These are phyloP conservation scores for Melipona bicolor DNA, from an alignment of 2,888 invertebrate genomes.

Conservation along the genomic window DNA sequence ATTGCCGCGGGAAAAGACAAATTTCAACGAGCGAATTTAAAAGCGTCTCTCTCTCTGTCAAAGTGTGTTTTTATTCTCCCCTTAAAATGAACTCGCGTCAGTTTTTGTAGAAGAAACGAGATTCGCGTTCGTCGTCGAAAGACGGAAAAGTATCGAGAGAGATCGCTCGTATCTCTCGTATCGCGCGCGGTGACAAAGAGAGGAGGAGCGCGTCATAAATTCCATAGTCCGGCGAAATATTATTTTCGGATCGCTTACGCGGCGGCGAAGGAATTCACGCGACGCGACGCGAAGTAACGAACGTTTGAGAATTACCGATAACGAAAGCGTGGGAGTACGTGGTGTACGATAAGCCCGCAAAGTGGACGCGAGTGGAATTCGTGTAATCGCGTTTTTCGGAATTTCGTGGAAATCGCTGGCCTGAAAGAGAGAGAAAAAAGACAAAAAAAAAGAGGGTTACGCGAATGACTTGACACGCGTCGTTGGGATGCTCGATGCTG, in stretches of 20 bases:
- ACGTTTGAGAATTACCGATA: conserved; percentile 59
- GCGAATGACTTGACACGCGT: conserved; percentile 55
- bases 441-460: conserved; percentile 44
- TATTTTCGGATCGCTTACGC: conserved; percentile 31
- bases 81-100: too few species aligned
- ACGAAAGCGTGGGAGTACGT: conserved; percentile 60
- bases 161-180: background rate
- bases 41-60: too few species aligned
- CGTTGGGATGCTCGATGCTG: conserved; percentile 25
- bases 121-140: background rate
- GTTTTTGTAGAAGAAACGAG: background rate
- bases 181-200: background rate
- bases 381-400: conserved; percentile 59
- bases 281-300: conserved; percentile 30
- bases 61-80: too few species aligned
- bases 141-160: background rate
- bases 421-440: too few species aligned
- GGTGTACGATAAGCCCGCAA: conserved; percentile 56
- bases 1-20: conserved; percentile 48
- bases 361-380: conserved; percentile 58
- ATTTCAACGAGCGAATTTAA: conserved; percentile 42
- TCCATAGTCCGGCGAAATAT: background rate
- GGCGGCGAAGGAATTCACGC: conserved; percentile 18
- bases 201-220: conserved; percentile 15
- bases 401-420: conserved; percentile 60